Evolutionary conservation across 2,113 vertebrate genomes (phyloP).

Genomic region (Trachemys scripta): DNA sequence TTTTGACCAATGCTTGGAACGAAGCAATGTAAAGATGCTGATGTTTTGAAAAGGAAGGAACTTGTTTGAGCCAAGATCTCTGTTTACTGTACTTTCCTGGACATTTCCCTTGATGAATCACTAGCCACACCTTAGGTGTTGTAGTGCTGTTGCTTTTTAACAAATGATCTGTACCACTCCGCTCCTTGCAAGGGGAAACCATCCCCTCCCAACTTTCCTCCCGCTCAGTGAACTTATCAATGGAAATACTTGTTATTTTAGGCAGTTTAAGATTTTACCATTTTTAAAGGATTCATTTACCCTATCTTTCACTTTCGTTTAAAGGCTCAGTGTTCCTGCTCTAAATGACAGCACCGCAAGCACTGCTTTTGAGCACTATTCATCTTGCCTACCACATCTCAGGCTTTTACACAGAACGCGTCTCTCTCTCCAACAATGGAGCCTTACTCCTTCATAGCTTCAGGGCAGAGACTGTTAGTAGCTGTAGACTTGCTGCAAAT

Average conservation of each 20-base stretch:
- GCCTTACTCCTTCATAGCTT: conserved; percentile 81
- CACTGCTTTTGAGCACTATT: conserved; percentile 82
- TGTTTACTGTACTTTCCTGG: conserved; percentile 66
- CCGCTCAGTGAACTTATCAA: conserved; percentile 78
- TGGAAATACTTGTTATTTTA: conserved; percentile 78
- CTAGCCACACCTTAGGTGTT: conserved; percentile 61
- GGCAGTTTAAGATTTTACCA: conserved; percentile 77
- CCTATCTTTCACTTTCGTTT: conserved; percentile 79
- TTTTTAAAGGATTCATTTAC: conserved; percentile 78
- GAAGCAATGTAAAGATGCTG: not conserved
- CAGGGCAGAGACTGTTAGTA: conserved; percentile 81
- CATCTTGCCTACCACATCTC: conserved; percentile 80
- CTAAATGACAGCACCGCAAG: conserved; percentile 82
- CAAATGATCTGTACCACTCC: conserved; percentile 41
- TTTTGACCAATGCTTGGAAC: conserved; percentile 29
- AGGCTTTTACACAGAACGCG: conserved; percentile 73
- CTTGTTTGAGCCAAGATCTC: conserved; percentile 24
- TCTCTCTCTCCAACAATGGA: conserved; percentile 79
- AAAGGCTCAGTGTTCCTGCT: conserved; percentile 77
- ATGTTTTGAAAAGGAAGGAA: not conserved
- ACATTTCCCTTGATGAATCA: conserved; percentile 63
- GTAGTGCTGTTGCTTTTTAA: conserved; percentile 43
- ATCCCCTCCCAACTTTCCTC: conserved; percentile 63
- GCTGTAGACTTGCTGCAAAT: conserved; percentile 79
- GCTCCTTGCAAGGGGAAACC: conserved; percentile 37